phyloP scores from a whole-genome alignment of 2,888 invertebrate species.

The Protophormia terraenovae region DNA sequence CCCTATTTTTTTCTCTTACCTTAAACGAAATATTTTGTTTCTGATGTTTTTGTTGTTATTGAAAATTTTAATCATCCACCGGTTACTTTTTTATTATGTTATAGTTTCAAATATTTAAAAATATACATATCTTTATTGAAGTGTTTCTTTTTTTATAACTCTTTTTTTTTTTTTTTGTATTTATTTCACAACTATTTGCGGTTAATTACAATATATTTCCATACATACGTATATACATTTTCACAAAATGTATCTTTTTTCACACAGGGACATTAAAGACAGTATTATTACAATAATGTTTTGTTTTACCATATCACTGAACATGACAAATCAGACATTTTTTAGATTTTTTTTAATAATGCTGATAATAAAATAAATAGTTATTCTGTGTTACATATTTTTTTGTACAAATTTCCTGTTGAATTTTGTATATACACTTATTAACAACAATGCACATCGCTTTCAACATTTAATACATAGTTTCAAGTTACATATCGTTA shows the following conservation, averaged over 20 bases:
- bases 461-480: neutral
- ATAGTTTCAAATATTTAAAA: neutral
- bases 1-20: slow-evolving; percentile 5
- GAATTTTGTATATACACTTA: slow-evolving; percentile 21
- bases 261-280: neutral
- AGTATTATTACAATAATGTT: too few species aligned
- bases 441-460: slow-evolving; percentile 16
- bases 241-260: neutral
- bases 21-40: slow-evolving; percentile 17
- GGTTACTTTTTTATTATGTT: neutral
- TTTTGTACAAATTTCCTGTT: slow-evolving; percentile 19
- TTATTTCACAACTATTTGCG: neutral
- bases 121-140: neutral
- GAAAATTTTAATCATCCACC: neutral
- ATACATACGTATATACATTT: neutral
- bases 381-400: neutral
- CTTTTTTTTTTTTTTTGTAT: neutral
- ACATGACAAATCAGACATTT: neutral
- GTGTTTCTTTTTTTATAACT: too few species aligned
- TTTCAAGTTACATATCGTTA: neutral
- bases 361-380: neutral
- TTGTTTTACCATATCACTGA: too few species aligned
- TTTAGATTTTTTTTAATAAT: neutral
- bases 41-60: neutral
- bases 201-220: neutral